phyloP scores from a whole-genome alignment of 2,113 vertebrate species.

The Elaphurus davidianus region DNA sequence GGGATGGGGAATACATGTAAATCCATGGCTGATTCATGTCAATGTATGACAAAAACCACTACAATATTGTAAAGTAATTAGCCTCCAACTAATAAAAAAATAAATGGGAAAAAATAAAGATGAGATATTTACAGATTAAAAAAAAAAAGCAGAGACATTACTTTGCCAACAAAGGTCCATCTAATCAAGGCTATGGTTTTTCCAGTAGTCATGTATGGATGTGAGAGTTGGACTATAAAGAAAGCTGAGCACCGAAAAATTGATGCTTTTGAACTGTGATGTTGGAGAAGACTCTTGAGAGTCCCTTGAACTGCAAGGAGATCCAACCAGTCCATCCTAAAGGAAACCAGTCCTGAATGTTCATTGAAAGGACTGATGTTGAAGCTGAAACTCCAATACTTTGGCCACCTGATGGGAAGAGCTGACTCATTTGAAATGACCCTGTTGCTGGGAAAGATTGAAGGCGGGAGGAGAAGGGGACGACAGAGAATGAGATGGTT shows the following conservation, averaged over 20 bases:
- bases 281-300: background rate
- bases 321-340: background rate
- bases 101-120: no score
- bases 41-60: no score
- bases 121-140: no score
- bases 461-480: background rate
- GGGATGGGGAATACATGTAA: no score
- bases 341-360: background rate
- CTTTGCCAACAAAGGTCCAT: background rate
- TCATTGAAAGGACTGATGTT: background rate
- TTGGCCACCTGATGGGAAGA: background rate
- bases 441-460: background rate
- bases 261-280: background rate
- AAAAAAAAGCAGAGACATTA: background rate
- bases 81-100: no score
- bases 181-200: background rate
- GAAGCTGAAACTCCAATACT: background rate
- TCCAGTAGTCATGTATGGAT: background rate
- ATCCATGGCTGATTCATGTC: no score
- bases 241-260: background rate
- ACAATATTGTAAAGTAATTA: no score
- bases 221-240: background rate
- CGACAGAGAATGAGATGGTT: background rate
- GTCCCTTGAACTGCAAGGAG: background rate
- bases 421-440: background rate